Base-by-base conservation (phyloP, 2,113 vertebrate genomes). In the Chaetodon trifascialis region DNA sequence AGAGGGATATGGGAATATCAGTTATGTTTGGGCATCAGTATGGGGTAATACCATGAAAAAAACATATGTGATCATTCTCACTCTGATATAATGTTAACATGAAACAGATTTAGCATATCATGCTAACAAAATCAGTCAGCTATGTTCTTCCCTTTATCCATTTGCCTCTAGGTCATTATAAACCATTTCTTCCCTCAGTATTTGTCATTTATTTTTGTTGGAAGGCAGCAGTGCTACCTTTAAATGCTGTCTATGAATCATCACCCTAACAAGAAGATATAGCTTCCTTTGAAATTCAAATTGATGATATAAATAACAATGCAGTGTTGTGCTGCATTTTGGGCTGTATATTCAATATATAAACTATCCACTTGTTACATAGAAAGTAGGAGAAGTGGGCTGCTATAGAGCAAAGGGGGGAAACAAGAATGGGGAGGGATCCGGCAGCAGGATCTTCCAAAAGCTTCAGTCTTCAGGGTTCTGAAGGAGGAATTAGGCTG, bases 281-380 rank as follows among this genome's bases (percentile, higher is more conserved):
- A 70, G 75, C 68, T 80, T 70, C 84, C 66, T 84, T 86, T 85
- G 77, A 80, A 80, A 83, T 90, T 87, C 69, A 83, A 86, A 88
- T 87, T 11, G 4, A 11, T 64, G 55, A 36, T 64, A 76, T 83
- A 87, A 87, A 87, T 83, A 87, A 72, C 51, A 66, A 73, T 73
- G 80, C 25, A 36, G 36, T 23, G 46, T 21, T 68, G 49, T 58
- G 52, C 16, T 40, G 40, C 38, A 44, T 80, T 40, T 73, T 34
- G 16, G 12, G 8, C 46, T 66, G 38, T 62, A 72, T 52, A 55
- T 21, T 74, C 49, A 54, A 60, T 65, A 71, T 73, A 73, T 65
- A 44, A 60, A 65, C 30, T 14, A 44, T 65, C 44, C 40, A 67
- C 68, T 44, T 54, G 8, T 75, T 36, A 21, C 23, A 23, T 46